Base-by-base conservation (phyloP, 2,888 invertebrate species). In the Lepidonotus clava region DNA sequence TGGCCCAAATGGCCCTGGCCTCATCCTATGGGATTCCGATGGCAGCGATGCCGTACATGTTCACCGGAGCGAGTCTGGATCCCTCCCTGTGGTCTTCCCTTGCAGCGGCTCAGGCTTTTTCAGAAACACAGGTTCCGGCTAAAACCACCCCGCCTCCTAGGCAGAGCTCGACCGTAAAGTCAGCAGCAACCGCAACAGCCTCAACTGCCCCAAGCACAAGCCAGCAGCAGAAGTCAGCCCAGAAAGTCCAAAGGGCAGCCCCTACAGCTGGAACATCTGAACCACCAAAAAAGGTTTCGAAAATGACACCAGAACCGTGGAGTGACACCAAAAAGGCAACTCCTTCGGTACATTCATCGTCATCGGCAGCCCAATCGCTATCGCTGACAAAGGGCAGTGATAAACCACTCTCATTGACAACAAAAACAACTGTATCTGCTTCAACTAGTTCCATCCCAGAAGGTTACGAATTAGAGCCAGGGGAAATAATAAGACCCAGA, bases 41-140 rank as follows among this genome's bases (percentile, higher is more conserved):
- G 46, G 80, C 71, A 34, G 71, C 71, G 2, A 71, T 71, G 71
- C 71, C 80, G 18, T 80, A 80, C 41, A 5, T 80, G 41, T 80
- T 46, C 28, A 8, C 41, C 8, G 46, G 51, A 1, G n/a, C 24
- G 6, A 18, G 5, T 28, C n/a, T 80, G 6, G 80, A 80, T 34
- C 80, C 80, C 14, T 5, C 80, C 4, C 24, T 80, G 1, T 80
- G 80, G 80, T 80, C 80, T 6, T 41, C 80, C 11, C 28, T 46
- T 24, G 51, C 51, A n/a, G 80, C 80, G n/a, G 80, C 80, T n/a
- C 80, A 80, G 51, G 80, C 28, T 1, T 80, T 80, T 34, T 32
- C 24, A 21, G 80, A 80, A 24, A 34, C 36, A 2, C 36, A 76
- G 40, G 4, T 21, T 2, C 14, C 51, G 14, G 21, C 51, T 51